Percentiles rank a stretch among this genome's conserved stretches.
phyloP scores from a whole-genome alignment of 2,113 vertebrate genomes.

The Geococcyx californianus region DNA sequence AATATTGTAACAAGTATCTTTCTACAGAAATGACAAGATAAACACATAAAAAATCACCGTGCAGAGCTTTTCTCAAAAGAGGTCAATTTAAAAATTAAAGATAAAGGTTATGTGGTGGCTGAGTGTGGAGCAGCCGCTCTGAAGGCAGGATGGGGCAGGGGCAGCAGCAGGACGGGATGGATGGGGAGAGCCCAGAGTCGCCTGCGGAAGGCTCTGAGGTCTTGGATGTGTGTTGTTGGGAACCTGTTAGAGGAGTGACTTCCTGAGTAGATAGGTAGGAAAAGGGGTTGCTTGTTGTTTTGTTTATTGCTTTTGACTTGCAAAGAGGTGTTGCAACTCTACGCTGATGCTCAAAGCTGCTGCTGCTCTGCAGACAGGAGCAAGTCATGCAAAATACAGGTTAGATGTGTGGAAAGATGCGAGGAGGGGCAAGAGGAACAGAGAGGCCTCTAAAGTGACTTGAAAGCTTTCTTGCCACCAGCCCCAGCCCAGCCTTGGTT shows the following conservation, averaged over 20 bases:
- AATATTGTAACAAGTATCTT: conserved; percentile 8
- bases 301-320: rapidly evolving
- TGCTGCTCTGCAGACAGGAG: not conserved
- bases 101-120: not conserved
- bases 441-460: not conserved
- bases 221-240: not conserved
- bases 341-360: rapidly evolving
- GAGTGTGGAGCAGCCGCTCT: not conserved
- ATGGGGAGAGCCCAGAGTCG: not conserved
- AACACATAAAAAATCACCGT: not conserved
- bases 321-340: not conserved
- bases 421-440: not conserved
- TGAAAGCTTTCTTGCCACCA: not conserved
- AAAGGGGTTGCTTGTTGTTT: not conserved
- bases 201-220: rapidly evolving
- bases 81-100: not conserved
- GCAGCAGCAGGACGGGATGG: not conserved
- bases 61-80: not conserved
- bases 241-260: not conserved
- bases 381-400: rapidly evolving
- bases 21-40: conserved; percentile 9
- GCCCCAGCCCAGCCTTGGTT: not conserved
- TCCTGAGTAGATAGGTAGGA: not conserved
- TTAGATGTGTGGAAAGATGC: not conserved
- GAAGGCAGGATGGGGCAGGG: not conserved